Evolutionary conservation across 2,113 vertebrate genomes (phyloP), one percentile per base, ranked within the genome.

Genomic region (Peromyscus leucopus): DNA sequence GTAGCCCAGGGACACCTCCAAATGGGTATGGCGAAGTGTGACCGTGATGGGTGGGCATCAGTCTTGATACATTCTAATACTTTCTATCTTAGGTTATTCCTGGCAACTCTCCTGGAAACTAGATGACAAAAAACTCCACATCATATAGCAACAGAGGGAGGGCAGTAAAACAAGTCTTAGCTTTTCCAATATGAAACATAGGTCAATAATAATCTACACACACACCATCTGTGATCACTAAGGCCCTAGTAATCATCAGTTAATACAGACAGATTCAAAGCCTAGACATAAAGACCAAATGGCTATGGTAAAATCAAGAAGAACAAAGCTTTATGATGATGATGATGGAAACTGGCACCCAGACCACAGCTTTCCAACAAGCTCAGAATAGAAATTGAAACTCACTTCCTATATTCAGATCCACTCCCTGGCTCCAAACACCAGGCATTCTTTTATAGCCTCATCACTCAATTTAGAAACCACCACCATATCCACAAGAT

Each of bases 311-410:
- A 57, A 74, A 80, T 78, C 61, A 3, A 87, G 92, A 92, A 94
- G 67, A 96, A 59, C 92, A 87, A 80, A 93, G 55, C 59, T 71
- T 90, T n/a, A 28, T 10, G 57, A 42, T 2, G 24, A 28, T 10
- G 57, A 42, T 2, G 24, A 89, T 7, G 24, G 59, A 65, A 72
- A 93, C 63, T 28, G 55, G 48, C 28, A 36, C 78, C 75, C 71
- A 65, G 91, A 51, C 26, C 79, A 91, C n/a, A 93, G 86, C 96
- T 90, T 92, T 42, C 94, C 59, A n/a, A 95, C 88, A 31, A 85
- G 85, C 96, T 61, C 76, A 48, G 91, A 92, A 71, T 48, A 90
- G 67, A 90, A 55, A 67, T 13, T 36, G 28, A 89, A 13, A 16
- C 46, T 61, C 93, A 80, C 84, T 69, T 67, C 91, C 19, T 17